phyloP scores from a whole-genome alignment of 2,888 invertebrate species.

The Limnephilus rhombicus region DNA sequence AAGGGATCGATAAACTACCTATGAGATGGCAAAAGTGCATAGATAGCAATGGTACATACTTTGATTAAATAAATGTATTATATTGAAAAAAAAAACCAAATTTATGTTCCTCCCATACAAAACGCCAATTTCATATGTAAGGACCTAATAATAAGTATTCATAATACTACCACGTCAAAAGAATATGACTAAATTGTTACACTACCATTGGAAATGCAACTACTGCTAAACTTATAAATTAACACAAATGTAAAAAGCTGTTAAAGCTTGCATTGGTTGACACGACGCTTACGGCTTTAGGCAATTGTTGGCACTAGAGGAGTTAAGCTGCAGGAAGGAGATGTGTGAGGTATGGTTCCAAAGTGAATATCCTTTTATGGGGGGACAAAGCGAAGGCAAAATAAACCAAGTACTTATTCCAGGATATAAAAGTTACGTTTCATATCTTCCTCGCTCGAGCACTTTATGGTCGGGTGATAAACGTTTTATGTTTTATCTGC shows the following conservation, averaged over 20 bases:
- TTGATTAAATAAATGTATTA: too few relatives aligned
- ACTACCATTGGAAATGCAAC: neutral
- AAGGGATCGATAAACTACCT: too few relatives aligned
- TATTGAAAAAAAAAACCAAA: too few relatives aligned
- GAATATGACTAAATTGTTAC: neutral
- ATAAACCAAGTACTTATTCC: neutral
- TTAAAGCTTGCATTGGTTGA: neutral
- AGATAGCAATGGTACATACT: too few relatives aligned
- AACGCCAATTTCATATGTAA: too few relatives aligned
- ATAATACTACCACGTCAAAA: neutral
- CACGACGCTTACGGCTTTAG: neutral
- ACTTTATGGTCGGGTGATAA: constrained; percentile 22
- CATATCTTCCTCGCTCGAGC: constrained; percentile 2
- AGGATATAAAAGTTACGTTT: neutral
- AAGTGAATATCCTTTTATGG: neutral
- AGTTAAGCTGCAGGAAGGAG: neutral
- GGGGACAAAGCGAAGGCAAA: neutral
- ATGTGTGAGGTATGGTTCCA: neutral
- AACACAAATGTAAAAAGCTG: neutral
- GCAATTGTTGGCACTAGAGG: neutral
- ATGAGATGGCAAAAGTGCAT: too few relatives aligned
- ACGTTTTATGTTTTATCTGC: neutral
- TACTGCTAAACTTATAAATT: neutral
- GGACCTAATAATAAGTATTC: neutral
- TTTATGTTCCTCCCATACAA: too few relatives aligned